phyloP scores from a whole-genome alignment of 92 coral and sea anemone species.

The Anthopleura xanthogrammica region DNA sequence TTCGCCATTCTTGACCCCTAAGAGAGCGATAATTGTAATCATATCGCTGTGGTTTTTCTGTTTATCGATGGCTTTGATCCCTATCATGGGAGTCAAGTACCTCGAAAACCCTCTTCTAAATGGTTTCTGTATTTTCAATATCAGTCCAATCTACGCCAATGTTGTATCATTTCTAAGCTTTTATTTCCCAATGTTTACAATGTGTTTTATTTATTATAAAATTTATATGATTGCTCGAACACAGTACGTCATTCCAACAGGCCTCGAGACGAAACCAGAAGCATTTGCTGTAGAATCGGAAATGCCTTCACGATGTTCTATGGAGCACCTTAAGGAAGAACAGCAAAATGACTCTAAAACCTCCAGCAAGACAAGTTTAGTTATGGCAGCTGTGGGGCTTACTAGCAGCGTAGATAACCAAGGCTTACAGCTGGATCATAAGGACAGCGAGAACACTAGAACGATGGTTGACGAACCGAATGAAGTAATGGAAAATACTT shows the following conservation, averaged over 20 bases:
- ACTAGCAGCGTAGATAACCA: not conserved
- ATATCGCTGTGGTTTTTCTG: conserved; percentile 60
- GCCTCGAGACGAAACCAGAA: conserved; percentile 7
- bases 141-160: conserved; percentile 2
- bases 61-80: conserved; percentile 48
- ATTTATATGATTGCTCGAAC: conserved; percentile 40
- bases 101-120: not conserved
- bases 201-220: conserved; percentile 37
- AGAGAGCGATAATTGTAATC: conserved; percentile 44
- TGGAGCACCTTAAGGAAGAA: not conserved
- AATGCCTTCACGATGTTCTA: not conserved
- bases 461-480: not conserved
- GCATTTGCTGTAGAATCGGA: not conserved
- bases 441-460: not conserved
- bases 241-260: conserved; percentile 21
- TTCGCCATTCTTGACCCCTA: conserved; percentile 67
- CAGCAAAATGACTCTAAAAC: not conserved
- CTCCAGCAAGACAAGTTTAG: not conserved
- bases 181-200: conserved; percentile 32
- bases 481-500: not conserved
- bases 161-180: conserved; percentile 24
- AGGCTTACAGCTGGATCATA: not conserved
- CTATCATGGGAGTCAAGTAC: conserved; percentile 63
- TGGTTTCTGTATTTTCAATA: conserved; percentile 15
- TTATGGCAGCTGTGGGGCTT: not conserved